phyloP scores from a whole-genome alignment of 2,888 invertebrate species.

The Calliphora vomitoria region DNA sequence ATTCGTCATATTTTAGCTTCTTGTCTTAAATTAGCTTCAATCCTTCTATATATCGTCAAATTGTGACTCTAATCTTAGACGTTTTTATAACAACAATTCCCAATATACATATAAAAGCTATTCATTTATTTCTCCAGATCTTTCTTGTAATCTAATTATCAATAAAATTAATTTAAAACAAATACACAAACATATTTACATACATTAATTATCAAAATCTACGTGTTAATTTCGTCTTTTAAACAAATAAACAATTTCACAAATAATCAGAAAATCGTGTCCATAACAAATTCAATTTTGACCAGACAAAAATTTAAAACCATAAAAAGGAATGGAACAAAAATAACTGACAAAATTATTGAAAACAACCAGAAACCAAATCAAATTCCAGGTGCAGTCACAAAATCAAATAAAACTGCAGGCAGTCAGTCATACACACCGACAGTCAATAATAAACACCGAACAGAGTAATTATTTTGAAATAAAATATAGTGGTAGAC shows the following conservation, averaged over 20 bases:
- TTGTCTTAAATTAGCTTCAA: no score
- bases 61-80: no score
- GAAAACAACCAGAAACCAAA: conserved; percentile 74
- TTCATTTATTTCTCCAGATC: neutral
- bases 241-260: conserved; percentile 71
- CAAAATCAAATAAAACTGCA: conserved; percentile 71
- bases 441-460: conserved; percentile 35
- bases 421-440: conserved; percentile 52
- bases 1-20: no score
- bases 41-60: no score
- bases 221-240: conserved; percentile 51
- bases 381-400: conserved; percentile 77
- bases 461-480: conserved; percentile 57
- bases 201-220: neutral
- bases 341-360: conserved; percentile 68
- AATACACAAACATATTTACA: neutral
- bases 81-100: no score
- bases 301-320: conserved; percentile 52
- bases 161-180: conserved; percentile 10
- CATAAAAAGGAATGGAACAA: neutral
- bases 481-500: conserved; percentile 62
- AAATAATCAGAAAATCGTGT: conserved; percentile 65
- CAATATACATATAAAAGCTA: neutral
- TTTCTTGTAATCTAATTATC: neutral
- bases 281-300: conserved; percentile 70